Percentiles rank a stretch among this genome's conserved stretches.
These are phyloP conservation scores for Cyclura pinguis DNA, from an alignment of 2,797 vertebrate genomes.

Conservation along the genomic window DNA sequence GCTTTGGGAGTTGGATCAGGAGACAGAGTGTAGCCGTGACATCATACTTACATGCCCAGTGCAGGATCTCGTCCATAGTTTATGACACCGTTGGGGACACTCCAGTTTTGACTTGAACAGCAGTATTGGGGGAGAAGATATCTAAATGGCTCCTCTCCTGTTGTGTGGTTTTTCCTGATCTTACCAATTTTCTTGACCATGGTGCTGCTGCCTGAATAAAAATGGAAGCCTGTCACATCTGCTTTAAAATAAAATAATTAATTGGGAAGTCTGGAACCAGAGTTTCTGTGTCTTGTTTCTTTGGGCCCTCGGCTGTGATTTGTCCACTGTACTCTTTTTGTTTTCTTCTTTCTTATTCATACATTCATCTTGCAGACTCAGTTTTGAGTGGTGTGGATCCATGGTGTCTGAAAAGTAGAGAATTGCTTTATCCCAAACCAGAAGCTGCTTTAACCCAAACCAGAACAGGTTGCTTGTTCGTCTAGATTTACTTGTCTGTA, in stretches of 20 bases:
- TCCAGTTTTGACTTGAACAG: too few species aligned
- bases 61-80: too few species aligned
- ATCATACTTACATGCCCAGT: too few species aligned
- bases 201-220: neutral
- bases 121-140: neutral
- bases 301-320: neutral
- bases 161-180: neutral
- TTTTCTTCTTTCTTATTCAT: neutral
- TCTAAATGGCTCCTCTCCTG: neutral
- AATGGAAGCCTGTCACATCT: neutral
- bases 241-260: neutral
- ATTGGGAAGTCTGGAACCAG: too few species aligned
- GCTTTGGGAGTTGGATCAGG: too few species aligned
- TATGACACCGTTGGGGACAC: neutral
- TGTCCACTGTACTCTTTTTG: neutral
- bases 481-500: neutral
- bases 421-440: neutral
- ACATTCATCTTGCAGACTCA: neutral
- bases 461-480: neutral
- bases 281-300: neutral
- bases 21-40: too few species aligned
- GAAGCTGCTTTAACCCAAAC: neutral
- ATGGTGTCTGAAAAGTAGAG: neutral
- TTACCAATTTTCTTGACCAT: neutral
- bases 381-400: neutral